Base-by-base conservation (phyloP, 2,888 invertebrate genomes). In the Halocaridina rubra region DNA sequence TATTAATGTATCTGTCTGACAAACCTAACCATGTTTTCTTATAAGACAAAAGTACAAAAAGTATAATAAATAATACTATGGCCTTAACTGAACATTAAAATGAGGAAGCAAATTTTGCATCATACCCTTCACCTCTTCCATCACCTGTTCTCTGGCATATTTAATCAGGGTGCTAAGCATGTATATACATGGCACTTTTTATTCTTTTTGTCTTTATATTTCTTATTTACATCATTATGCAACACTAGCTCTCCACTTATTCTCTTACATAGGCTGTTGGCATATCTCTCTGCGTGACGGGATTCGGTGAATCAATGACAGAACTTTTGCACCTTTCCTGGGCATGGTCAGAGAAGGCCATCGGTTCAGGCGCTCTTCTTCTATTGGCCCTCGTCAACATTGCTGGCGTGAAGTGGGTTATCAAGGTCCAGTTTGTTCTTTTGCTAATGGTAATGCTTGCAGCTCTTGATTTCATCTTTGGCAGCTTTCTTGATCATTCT, bases 321-420 rank as follows among this genome's bases (percentile, higher is more conserved):
- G 95, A 95, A 84, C 92, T 98, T 74, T 93, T 98, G 33, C 59
- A 57, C 13, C 72, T 84, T 71, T 61, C 77, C 8, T 91, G 89
- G 89, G 90, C 88, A 3, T 96, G 96, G 96, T 95, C 96, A 7
- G 95, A 97, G 72, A 93, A 97, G 89, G 95, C 95, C 3, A 96
- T 98, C 91, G 98, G 97, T 8, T 94, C 96, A 80, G 94, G 95
- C 5, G 97, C 98, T 69, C 96, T 98, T 1, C 91, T 98, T 69
- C 92, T 97, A 53, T 92, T 98, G 22, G 95, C 97, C 80, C 94
- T 95, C 87, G 97, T 98, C 89, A 98, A 99, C 92, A 93, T 98
- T 61, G 98, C 98, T 30, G 98, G 98, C 59, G 98, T 99, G 0
- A 98, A 98, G 91, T 98, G 98, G 98, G 98, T 99, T 30, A 95